These are phyloP conservation scores for Caenorhabditis sp. DNA, from an alignment of 2,888 invertebrate species.

Conservation along the genomic window DNA sequence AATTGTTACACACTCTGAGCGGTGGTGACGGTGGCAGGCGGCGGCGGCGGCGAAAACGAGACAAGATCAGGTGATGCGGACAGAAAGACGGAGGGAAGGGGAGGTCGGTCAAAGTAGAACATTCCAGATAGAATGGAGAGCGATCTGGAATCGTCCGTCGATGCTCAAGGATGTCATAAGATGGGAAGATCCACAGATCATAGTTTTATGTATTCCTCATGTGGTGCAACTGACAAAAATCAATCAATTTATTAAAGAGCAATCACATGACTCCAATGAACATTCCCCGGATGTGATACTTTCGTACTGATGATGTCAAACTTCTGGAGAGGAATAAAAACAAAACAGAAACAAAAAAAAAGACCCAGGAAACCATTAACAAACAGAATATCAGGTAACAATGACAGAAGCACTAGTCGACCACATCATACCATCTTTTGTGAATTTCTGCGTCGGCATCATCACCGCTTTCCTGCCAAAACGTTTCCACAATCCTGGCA, in stretches of 20 bases:
- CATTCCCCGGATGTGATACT: slow-evolving; percentile 27
- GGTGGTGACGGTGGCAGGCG: not conserved
- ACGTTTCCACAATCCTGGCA: slow-evolving; percentile 9
- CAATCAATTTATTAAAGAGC: too few relatives aligned
- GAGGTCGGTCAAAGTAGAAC: slow-evolving; percentile 46
- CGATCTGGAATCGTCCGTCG: slow-evolving; percentile 19
- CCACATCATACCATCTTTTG: slow-evolving; percentile 12
- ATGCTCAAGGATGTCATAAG: not conserved
- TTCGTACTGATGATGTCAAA: slow-evolving; percentile 56
- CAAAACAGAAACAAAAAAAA: slow-evolving; percentile 3
- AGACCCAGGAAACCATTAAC: too few relatives aligned
- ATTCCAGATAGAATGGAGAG: not conserved
- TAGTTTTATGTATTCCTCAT: too few relatives aligned
- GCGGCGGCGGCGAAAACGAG: not conserved
- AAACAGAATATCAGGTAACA: not conserved
- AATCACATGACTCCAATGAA: not conserved
- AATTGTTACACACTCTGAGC: slow-evolving; percentile 32
- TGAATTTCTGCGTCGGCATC: not conserved
- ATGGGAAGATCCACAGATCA: too few relatives aligned
- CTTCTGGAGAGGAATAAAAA: slow-evolving; percentile 24
- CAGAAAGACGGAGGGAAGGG: too few relatives aligned
- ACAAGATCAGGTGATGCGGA: slow-evolving; percentile 31
- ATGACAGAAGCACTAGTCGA: slow-evolving; percentile 20
- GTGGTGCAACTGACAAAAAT: not conserved
- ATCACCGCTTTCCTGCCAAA: slow-evolving; percentile 1